Conservation (phyloP, 2,797 vertebrate genomes). For the Mormyrus proboscirostris region DNA sequence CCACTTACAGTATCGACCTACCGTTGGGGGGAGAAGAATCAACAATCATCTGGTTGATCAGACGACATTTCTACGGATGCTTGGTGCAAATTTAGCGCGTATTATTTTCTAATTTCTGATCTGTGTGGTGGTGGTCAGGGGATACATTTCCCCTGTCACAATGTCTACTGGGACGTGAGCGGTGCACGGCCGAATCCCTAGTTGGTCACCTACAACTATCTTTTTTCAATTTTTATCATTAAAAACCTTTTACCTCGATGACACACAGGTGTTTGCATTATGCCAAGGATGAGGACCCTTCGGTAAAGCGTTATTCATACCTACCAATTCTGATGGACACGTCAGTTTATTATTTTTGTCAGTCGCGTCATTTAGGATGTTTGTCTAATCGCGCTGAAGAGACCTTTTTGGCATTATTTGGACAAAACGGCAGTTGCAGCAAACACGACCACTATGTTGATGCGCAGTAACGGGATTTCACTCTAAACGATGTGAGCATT, state of each 20-base stretch:
- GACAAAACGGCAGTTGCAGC: constrained; percentile 53
- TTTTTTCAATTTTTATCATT: background rate
- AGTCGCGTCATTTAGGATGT: background rate
- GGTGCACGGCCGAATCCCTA: background rate
- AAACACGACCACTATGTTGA: constrained; percentile 58
- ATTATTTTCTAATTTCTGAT: background rate
- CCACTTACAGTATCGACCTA: background rate
- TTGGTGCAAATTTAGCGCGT: background rate
- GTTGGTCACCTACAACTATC: background rate
- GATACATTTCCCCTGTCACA: background rate
- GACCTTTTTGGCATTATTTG: constrained; percentile 36
- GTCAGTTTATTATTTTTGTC: background rate
- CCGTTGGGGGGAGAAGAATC: background rate
- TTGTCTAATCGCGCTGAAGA: background rate
- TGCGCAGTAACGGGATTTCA: constrained; percentile 48
- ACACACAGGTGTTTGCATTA: background rate
- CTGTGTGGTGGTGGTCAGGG: background rate
- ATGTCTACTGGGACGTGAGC: background rate
- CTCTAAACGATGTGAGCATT: constrained; percentile 64
- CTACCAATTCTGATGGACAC: background rate
- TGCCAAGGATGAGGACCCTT: background rate
- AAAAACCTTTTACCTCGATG: background rate
- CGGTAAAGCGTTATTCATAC: background rate
- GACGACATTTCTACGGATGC: background rate
- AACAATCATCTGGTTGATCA: background rate